These are phyloP conservation scores for Chelmon rostratus DNA, from an alignment of 2,797 vertebrate species.

Conservation along the genomic window DNA sequence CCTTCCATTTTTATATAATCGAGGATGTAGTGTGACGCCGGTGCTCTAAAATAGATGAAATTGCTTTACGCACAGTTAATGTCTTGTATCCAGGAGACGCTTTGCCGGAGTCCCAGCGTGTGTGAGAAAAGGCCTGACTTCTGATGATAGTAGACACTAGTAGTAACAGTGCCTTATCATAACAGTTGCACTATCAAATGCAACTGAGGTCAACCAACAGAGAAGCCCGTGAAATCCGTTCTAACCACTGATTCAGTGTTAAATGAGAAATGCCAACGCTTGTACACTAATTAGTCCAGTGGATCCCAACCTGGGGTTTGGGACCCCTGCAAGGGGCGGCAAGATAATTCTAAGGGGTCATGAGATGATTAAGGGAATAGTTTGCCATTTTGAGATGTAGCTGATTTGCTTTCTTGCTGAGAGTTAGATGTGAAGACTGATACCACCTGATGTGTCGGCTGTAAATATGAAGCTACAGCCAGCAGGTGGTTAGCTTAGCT, in stretches of 20 bases:
- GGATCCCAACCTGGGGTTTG: constrained; percentile 21
- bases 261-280: constrained; percentile 48
- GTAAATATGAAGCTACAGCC: neutral
- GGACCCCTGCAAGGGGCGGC: neutral
- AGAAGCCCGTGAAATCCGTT: constrained; percentile 35
- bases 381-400: neutral
- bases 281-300: constrained; percentile 32
- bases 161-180: constrained; percentile 87
- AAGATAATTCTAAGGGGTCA: neutral
- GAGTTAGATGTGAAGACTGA: neutral
- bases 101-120: constrained; percentile 35
- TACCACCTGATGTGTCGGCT: neutral
- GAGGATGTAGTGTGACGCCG: constrained; percentile 47
- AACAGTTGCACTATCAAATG: constrained; percentile 76
- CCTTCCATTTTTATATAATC: constrained; percentile 74
- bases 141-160: constrained; percentile 79
- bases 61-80: constrained; percentile 22
- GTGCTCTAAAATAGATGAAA: constrained; percentile 38
- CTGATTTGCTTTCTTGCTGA: constrained; percentile 4
- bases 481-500: neutral
- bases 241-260: constrained; percentile 42
- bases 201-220: constrained; percentile 65
- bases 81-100: constrained; percentile 43
- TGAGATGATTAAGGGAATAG: neutral
- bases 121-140: constrained; percentile 70